Evolutionary conservation across 2,888 invertebrate species (phyloP), one percentile per base, ranked within the genome.

Genomic region (Eulithis testata): DNA sequence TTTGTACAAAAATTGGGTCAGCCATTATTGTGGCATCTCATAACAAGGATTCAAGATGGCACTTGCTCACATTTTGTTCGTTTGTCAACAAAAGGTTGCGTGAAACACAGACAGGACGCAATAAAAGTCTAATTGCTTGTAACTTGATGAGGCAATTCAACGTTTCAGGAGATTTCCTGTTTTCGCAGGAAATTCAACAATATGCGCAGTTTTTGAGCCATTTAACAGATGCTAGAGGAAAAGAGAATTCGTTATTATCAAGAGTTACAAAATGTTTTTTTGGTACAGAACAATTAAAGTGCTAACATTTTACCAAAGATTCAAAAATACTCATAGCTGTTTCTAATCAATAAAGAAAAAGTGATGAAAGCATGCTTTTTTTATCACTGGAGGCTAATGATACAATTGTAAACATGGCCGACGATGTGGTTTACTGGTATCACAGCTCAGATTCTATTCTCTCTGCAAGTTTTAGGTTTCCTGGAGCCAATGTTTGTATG

Each of bases 61-160:
- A 14, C 14, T 14, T n/a, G 6, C 27, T 11, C 27, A 31, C 31
- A 4, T 31, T 49, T 27, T 31, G 50, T 11, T 11, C 21, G 50
- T 9, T 14, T 27, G 44, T 55, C 11, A 14, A 7, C 27, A 44
- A 31, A 45, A 53, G 3, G n/a, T 44, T 27, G 11, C 36, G 44
- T 44, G 51, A 60, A 37, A 59, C 43, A 50, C 50, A 50, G 31
- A 50, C 40, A 50, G 58, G 31, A 63, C 11, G 63, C 40, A 47
- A 47, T 52, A 52, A 52, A 47, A 52, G n/a, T n/a, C 6, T 52
- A 58, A 58, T 58, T 53, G 44, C 9, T 47, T 47, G 40, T 31
- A 36, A 56, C n/a, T 11, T 55, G 31, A 56, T 44, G 57, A 57
- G 47, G 45, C 45, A 57, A 55, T 65, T 64, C 51, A 60, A n/a